These are phyloP conservation scores for Syngnathus acus DNA, from an alignment of 2,797 vertebrate genomes.

Conservation along the genomic window DNA sequence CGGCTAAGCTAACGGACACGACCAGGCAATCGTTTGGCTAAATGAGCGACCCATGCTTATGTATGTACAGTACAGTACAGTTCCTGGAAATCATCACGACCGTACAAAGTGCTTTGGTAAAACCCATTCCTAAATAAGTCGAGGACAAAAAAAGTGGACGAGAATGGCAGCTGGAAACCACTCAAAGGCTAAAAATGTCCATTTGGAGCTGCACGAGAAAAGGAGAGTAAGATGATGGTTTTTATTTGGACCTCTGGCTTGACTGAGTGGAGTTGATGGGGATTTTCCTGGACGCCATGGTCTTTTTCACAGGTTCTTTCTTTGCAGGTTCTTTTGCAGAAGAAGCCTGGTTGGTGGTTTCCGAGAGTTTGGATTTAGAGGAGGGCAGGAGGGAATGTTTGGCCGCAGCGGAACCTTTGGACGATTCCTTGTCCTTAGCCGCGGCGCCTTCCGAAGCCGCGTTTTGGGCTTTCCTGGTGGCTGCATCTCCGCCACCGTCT, in stretches of 20 bases:
- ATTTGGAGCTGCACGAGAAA: slow-evolving; percentile 66
- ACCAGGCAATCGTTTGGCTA: slow-evolving; percentile 58
- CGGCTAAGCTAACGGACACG: slow-evolving; percentile 65
- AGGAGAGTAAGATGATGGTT: slow-evolving; percentile 40
- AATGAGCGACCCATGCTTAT: slow-evolving; percentile 63
- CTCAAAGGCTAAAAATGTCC: slow-evolving; percentile 56
- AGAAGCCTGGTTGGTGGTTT: slow-evolving; percentile 61
- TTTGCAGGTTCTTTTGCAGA: slow-evolving; percentile 70
- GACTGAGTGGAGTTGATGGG: slow-evolving; percentile 75
- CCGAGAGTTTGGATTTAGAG: slow-evolving; percentile 82
- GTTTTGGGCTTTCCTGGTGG: slow-evolving; percentile 53
- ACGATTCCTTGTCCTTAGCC: slow-evolving; percentile 73
- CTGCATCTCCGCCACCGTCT: slow-evolving; percentile 54
- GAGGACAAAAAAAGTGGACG: slow-evolving; percentile 51
- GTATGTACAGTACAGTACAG: slow-evolving; percentile 56
- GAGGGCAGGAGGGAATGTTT: slow-evolving; percentile 81
- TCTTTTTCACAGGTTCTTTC: slow-evolving; percentile 74
- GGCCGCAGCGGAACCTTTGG: slow-evolving; percentile 69
- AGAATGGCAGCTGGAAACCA: slow-evolving; percentile 74
- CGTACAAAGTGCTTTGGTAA: slow-evolving; percentile 70
- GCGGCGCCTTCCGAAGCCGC: slow-evolving; percentile 45
- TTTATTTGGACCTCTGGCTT: slow-evolving; percentile 84
- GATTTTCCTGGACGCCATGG: slow-evolving; percentile 75
- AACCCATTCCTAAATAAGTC: slow-evolving; percentile 59
- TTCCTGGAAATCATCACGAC: slow-evolving; percentile 58